Evolutionary conservation across 1,140 invertebrate genomes (phyloP).

Genomic region (Zophobas morio): DNA sequence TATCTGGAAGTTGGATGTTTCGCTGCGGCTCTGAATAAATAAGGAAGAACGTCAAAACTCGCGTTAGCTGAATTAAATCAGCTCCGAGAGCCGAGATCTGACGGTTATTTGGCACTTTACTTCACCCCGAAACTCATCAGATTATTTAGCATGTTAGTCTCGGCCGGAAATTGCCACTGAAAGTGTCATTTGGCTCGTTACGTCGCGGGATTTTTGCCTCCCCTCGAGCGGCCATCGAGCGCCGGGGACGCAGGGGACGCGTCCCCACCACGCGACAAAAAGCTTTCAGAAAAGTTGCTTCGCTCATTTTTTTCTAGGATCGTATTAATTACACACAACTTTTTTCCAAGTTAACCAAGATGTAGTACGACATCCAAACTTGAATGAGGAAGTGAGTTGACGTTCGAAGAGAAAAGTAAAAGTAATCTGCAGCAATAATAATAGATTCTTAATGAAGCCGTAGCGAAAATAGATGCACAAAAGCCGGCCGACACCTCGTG

Average conservation of each 20-base stretch:
- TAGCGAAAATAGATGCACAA: no score
- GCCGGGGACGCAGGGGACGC: background rate
- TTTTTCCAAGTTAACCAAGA: no score
- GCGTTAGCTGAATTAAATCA: constrained; percentile 28
- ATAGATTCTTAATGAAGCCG: no score
- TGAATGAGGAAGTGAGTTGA: no score
- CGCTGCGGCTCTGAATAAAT: constrained; percentile 6
- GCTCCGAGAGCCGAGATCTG: background rate
- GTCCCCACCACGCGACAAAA: constrained; percentile 2
- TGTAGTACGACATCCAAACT: no score
- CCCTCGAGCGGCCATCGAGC: constrained; percentile 1
- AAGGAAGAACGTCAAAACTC: constrained; percentile 23
- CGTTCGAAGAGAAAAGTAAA: no score
- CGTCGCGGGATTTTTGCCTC: background rate
- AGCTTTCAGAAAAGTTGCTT: constrained; percentile 1
- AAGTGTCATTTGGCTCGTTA: constrained; percentile 17
- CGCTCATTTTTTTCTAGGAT: no score
- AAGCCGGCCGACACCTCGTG: no score
- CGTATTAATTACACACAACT: no score
- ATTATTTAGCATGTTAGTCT: constrained; percentile 19
- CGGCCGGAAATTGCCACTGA: background rate
- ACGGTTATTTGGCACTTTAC: constrained; percentile 26
- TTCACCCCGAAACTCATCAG: constrained; percentile 25
- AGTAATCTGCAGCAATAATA: no score
- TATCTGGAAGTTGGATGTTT: background rate